phyloP scores from a whole-genome alignment of 1,140 invertebrate genomes.

The Branchinecta lindahli region DNA sequence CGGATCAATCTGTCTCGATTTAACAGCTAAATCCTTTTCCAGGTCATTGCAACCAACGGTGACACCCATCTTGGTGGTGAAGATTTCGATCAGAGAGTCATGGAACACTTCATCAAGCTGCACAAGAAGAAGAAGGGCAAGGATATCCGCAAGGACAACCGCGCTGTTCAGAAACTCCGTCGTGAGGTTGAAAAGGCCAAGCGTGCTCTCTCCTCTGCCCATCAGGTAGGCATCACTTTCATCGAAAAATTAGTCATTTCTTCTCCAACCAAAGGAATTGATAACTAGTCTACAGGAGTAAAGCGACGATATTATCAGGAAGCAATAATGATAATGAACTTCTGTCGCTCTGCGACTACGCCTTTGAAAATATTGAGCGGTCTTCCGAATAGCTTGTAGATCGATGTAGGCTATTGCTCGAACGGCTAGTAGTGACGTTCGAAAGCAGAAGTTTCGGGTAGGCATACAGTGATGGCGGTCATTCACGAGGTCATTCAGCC shows the following conservation, averaged over 20 bases:
- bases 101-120: slow-evolving; percentile 96
- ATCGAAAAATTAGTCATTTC: neutral
- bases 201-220: slow-evolving; percentile 81
- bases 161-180: slow-evolving; percentile 88
- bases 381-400: too few relatives aligned
- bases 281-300: too few relatives aligned
- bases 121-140: slow-evolving; percentile 99
- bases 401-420: too few relatives aligned
- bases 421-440: too few relatives aligned
- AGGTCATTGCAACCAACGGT: slow-evolving; percentile 91
- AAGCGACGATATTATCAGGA: too few relatives aligned
- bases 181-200: slow-evolving; percentile 97
- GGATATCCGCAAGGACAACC: slow-evolving; percentile 76
- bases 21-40: slow-evolving; percentile 39
- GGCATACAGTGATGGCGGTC: too few relatives aligned
- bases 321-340: too few relatives aligned
- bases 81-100: slow-evolving; percentile 95
- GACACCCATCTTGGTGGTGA: slow-evolving; percentile 97
- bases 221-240: slow-evolving; percentile 41
- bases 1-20: too few relatives aligned
- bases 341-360: too few relatives aligned
- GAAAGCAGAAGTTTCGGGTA: too few relatives aligned
- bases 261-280: neutral
- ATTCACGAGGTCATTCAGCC: too few relatives aligned
- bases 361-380: too few relatives aligned